A percentile compares a stretch with the other conserved stretches of the same genome.
Conservation (phyloP, 2,888 invertebrate species). For the Bombylius discolor region DNA sequence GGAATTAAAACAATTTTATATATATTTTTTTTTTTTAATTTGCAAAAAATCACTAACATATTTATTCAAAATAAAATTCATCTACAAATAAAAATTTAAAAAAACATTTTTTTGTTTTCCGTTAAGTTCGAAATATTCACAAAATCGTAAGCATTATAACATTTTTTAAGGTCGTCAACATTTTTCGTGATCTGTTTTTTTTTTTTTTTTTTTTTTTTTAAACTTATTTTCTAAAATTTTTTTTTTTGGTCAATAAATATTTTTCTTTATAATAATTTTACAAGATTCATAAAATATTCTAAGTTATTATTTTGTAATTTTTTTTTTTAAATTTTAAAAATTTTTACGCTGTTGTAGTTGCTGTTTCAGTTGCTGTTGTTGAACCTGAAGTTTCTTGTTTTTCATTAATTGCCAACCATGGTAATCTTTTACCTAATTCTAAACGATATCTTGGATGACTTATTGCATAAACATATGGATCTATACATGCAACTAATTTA, state of each 20-base stretch:
- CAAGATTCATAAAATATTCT: too few relatives aligned
- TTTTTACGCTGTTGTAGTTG: slow-evolving; percentile 16
- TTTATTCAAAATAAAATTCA: not conserved
- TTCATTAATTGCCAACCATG: slow-evolving; percentile 58
- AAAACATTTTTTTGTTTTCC: not conserved
- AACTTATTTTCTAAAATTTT: too few relatives aligned
- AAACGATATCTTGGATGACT: slow-evolving; percentile 79
- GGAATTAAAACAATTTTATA: too few relatives aligned
- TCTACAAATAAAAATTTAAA: not conserved
- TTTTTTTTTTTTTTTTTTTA: too few relatives aligned
- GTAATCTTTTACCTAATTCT: slow-evolving; percentile 67
- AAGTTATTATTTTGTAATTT: too few relatives aligned
- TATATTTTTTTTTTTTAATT: not conserved
- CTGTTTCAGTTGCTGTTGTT: slow-evolving; percentile 23
- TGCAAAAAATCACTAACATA: not conserved
- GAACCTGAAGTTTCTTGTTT: slow-evolving; percentile 45
- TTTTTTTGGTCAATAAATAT: too few relatives aligned
- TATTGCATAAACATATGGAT: slow-evolving; percentile 83
- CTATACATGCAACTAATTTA: slow-evolving; percentile 80
- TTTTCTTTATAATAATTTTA: too few relatives aligned
- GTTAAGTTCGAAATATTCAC: too few relatives aligned
- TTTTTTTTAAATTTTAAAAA: too few relatives aligned
- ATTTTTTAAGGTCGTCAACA: too few relatives aligned
- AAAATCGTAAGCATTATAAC: too few relatives aligned
- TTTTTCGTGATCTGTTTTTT: too few relatives aligned